Evolutionary conservation across 1,140 invertebrate species (phyloP), one percentile per base, ranked within the genome.

Genomic region (Cotesia chilonis): DNA sequence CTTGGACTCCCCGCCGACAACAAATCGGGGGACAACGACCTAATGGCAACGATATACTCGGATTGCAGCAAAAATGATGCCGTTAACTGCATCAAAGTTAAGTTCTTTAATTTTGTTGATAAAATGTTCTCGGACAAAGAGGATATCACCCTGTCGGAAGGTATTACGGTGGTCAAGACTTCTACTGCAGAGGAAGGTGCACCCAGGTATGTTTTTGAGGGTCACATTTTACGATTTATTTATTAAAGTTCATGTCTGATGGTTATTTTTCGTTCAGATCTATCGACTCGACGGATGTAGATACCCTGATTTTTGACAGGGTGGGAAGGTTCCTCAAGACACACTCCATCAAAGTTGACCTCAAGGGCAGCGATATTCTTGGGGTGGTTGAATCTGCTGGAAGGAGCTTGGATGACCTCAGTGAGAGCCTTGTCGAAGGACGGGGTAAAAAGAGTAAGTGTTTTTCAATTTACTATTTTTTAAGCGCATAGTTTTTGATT

Each of bases 1-100:
- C 77, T 86, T 75, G 90, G 92, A 35, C 86, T 92, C 68, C 92
- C 92, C 57, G 90, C 92, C 75, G 91, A 92, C 83, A 92, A 94
- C 77, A 86, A 85, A 41, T 78, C 81, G 60, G 85, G 89, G 60
- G 92, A 93, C 72, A 93, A 93, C 78, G 93, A 95, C 75, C 88
- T 94, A 35, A 89, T 92, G 88, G 90, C 92, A 77, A 91, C 90
- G 76, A 91, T 93, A 76, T 91, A 94, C 82, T 89, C 88, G 74
- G 93, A 95, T 76, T 95, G 94, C 78, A 81, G 94, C 64, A 89
- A 91, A 75, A 94, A 94, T 84, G 93, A 94, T 79, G 93, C 93
- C 1, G 90, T 92, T 38, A 91, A 91, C 82, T 95, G 94, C 81
- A 89, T 95, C 73, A 95, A 94, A 82, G 93, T 94, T 87, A 95